A percentile compares a stretch with the other conserved stretches of the same genome.
Evolutionary conservation across 2,888 invertebrate species (phyloP).

Genomic region (Tigriopus californicus): DNA sequence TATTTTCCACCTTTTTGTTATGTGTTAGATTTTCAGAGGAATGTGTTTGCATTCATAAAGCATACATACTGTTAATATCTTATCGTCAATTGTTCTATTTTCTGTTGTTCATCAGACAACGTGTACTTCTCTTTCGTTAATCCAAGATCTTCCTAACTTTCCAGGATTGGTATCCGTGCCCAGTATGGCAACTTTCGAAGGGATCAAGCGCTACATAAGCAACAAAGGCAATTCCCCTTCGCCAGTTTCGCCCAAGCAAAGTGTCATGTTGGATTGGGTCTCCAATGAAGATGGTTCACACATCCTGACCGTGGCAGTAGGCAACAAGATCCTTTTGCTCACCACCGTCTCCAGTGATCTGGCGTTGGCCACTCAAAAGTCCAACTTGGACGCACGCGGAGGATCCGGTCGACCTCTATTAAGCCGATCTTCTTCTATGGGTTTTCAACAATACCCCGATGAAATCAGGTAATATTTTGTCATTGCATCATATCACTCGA

Average conservation of each 20-base stretch:
- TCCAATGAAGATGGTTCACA: slow-evolving; percentile 98
- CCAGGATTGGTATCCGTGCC: slow-evolving; percentile 8
- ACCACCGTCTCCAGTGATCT: slow-evolving; percentile 85
- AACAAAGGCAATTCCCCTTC: neutral
- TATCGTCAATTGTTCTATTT: no score
- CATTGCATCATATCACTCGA: neutral
- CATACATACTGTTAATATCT: no score
- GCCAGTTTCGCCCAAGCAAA: slow-evolving; percentile 48
- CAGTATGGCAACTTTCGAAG: slow-evolving; percentile 12
- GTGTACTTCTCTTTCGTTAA: no score
- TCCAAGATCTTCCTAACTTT: no score
- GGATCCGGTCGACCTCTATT: slow-evolving; percentile 43
- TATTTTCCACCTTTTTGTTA: no score
- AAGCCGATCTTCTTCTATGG: slow-evolving; percentile 73
- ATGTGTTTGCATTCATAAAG: no score
- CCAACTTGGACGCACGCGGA: slow-evolving; percentile 23
- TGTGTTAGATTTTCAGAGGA: no score
- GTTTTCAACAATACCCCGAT: slow-evolving; percentile 69
- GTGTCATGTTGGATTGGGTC: slow-evolving; percentile 95
- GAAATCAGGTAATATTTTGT: slow-evolving; percentile 45
- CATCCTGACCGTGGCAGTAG: slow-evolving; percentile 86
- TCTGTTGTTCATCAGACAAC: no score
- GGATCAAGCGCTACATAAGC: neutral
- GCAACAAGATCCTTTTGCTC: slow-evolving; percentile 45
- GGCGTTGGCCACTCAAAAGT: slow-evolving; percentile 80